These are phyloP conservation scores for Dryocosmus kuriphilus DNA, from an alignment of 2,888 invertebrate genomes.

Conservation along the genomic window DNA sequence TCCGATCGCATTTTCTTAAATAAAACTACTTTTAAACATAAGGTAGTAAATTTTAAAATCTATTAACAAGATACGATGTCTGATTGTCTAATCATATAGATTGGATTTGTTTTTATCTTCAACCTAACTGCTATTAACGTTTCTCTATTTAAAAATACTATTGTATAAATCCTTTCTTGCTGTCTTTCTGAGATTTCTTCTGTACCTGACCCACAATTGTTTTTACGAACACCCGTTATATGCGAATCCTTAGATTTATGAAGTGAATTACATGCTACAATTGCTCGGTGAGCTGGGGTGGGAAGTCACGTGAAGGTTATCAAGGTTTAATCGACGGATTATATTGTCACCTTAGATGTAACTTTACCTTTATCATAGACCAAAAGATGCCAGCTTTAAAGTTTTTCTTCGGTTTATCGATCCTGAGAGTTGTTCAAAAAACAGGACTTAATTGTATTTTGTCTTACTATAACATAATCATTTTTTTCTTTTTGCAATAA, in stretches of 20 bases:
- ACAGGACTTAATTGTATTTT: too few species aligned
- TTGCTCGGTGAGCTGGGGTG: constrained; percentile 59
- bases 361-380: constrained; percentile 12
- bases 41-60: background rate
- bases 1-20: background rate
- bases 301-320: constrained; percentile 66
- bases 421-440: too few species aligned
- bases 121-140: too few species aligned
- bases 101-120: too few species aligned
- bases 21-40: background rate
- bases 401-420: too few species aligned
- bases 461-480: too few species aligned
- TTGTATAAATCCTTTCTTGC: background rate
- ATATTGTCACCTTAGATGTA: background rate
- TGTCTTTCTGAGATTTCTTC: background rate
- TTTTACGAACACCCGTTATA: constrained; percentile 54
- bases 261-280: constrained; percentile 62
- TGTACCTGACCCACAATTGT: background rate
- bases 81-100: too few species aligned
- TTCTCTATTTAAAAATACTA: background rate
- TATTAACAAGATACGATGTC: background rate
- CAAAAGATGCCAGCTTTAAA: background rate
- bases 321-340: constrained; percentile 56
- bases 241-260: constrained; percentile 56
- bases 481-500: too few species aligned